Conservation (phyloP, 2,797 vertebrate genomes). For the Pelochelys cantorii region DNA sequence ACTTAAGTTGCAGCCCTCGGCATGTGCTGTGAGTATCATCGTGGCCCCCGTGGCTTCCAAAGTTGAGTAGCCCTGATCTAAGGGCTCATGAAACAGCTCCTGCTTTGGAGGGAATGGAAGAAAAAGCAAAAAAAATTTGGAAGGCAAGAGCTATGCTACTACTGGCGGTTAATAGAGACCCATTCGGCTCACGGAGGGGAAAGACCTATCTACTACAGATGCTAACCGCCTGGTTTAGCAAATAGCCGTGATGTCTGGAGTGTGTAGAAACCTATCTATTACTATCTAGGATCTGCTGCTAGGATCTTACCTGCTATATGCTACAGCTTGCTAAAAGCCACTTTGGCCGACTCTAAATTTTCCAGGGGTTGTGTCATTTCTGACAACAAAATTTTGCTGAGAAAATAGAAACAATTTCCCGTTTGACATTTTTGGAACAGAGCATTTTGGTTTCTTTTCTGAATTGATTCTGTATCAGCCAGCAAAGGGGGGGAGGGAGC, state of each 20-base stretch:
- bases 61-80: too few species aligned
- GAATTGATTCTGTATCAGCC: not conserved
- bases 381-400: not conserved
- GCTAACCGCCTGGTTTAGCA: not conserved
- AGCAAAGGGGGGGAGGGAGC: too few species aligned
- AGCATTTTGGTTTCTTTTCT: not conserved
- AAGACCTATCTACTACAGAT: not conserved
- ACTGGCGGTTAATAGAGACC: not conserved
- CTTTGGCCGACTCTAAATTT: not conserved
- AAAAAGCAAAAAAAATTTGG: fast-evolving
- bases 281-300: not conserved
- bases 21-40: too few species aligned
- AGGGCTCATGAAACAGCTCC: not conserved
- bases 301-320: not conserved
- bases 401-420: not conserved
- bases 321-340: not conserved
- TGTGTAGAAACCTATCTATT: not conserved
- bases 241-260: not conserved
- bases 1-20: too few species aligned
- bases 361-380: not conserved
- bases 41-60: too few species aligned
- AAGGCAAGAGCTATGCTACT: fast-evolving
- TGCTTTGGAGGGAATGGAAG: not conserved
- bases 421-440: not conserved
- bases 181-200: too few species aligned